Evolutionary conservation across 2,797 vertebrate genomes (phyloP), one percentile per base, ranked within the genome.

Genomic region (Botia almorhae): DNA sequence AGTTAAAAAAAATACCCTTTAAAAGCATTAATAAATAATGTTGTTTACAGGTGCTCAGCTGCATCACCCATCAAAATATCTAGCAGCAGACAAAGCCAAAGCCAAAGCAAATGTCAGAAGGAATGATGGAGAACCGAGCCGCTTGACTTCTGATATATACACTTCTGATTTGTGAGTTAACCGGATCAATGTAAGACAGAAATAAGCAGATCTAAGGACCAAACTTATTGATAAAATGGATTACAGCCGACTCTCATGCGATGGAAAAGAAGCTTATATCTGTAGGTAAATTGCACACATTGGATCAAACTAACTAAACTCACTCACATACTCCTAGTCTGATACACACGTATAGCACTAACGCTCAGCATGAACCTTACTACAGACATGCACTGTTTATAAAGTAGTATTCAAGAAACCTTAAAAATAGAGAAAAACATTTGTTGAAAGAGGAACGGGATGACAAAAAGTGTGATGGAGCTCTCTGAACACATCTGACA

Each of bases 381-480:
- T 68, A 68, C 76, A 71, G 53, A 23, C 68, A 33, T 17, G 67
- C 4, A 14, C 68, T 53, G 46, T 23, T 64, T 71, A 43, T 26
- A 79, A 71, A 79, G 69, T 23, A 72, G 56, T 10, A 72, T 71
- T 71, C 6, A 43, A 72, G 14, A 64, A 53, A 46, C 43, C 2
- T 8, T 8, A 46, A 46, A 11, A 46, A 46, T 10, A 46, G 7
- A 39, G 7, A 69, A 39, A 79, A 51, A 43, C 58, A 64, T 72
- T 53, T 64, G 48, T 65, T 72, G 14, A 79, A 79, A 79, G 77
- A 50, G 39, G 48, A 29, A 63, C 26, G 10, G 51, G 29, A 33
- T 63, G 29, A 63, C 33, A 69, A 70, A 48, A 6, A 19, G 36
- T 69, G 55, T 58, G 64, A 69, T 56, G 51, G 14, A 29, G 19